Base-by-base conservation (phyloP, 2,113 vertebrate genomes). In the Oncorhynchus masou region DNA sequence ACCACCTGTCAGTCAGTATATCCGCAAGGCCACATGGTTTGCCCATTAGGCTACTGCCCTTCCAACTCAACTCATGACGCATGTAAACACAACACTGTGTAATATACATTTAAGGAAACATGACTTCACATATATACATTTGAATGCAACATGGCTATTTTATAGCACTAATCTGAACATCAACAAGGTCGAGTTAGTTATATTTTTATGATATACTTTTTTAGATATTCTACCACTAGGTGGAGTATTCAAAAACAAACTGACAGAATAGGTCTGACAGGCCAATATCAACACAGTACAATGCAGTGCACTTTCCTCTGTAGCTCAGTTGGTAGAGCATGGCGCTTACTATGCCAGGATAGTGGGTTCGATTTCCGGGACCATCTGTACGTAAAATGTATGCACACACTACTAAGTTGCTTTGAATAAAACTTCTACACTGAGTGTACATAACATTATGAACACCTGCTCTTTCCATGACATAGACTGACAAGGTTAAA, bases 211-310 rank as follows among this genome's bases (percentile, higher is more conserved):
- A 20, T 57, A 20, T 7, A 16, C 29, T 24, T 20, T 49, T 77
- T 48, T 60, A 72, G 25, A 8, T 12, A 48, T 3, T 66, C 15
- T 13, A 57, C 83, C 87, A 88, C 80, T 76, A 88, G 88, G 74
- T 84, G 85, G 84, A 78, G 82, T 51, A 1, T 60, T 69, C 29
- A 27, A 39, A 29, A 20, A 3, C 54, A 0, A n/a, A 49, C 27
- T 20, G 22, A 51, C 76, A 24, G 12, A 81, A 76, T 57, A 70
- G 25, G 29, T 75, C 69, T 15, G 8, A n/a, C 5, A 27, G 70
- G 67, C 60, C 78, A 27, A 57, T 24, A 78, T 73, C 79, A 74
- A 78, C 68, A 54, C 16, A 67, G 24, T 71, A 49, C 62, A 49
- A 34, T 22, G 59, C 19, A 31, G 11, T 66, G 71, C 29, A 77